Evolutionary conservation across 2,113 vertebrate species (phyloP).

Genomic region (Oreocharis arfaki): DNA sequence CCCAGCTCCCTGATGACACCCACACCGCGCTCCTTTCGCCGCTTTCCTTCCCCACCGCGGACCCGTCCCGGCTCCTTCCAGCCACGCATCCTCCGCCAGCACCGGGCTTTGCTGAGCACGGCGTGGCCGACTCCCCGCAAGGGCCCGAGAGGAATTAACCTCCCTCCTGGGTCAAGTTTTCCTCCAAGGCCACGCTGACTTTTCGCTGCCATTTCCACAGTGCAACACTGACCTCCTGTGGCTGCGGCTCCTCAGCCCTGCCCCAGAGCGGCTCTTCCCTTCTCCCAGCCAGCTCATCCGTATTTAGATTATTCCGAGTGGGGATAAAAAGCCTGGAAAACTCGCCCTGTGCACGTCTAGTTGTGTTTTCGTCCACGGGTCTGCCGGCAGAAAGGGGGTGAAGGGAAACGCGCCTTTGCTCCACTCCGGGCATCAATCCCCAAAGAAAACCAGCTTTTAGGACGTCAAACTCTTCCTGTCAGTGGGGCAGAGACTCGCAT

Average conservation of each 20-base stretch:
- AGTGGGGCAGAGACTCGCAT: fast-evolving
- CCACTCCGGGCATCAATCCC: background rate
- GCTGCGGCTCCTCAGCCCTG: background rate
- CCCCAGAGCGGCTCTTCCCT: background rate
- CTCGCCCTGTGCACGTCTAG: fast-evolving
- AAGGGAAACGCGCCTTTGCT: background rate
- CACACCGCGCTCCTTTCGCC: fast-evolving
- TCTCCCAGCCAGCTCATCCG: fast-evolving
- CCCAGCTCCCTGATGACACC: background rate
- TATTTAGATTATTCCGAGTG: fast-evolving
- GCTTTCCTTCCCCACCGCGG: fast-evolving
- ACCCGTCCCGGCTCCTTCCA: background rate
- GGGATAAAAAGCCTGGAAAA: background rate
- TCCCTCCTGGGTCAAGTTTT: background rate
- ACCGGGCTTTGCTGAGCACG: background rate
- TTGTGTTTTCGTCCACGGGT: fast-evolving
- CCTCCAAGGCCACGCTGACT: background rate
- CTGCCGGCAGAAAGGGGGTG: background rate
- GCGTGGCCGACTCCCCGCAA: background rate
- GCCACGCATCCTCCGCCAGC: fast-evolving
- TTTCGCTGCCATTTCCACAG: background rate
- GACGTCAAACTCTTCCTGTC: background rate
- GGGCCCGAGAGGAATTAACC: background rate
- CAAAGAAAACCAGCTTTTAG: background rate
- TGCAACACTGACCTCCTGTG: slow-evolving; percentile 73